These are phyloP conservation scores for Sarcophaga carnaria DNA, from an alignment of 2,888 invertebrate species.

Conservation along the genomic window DNA sequence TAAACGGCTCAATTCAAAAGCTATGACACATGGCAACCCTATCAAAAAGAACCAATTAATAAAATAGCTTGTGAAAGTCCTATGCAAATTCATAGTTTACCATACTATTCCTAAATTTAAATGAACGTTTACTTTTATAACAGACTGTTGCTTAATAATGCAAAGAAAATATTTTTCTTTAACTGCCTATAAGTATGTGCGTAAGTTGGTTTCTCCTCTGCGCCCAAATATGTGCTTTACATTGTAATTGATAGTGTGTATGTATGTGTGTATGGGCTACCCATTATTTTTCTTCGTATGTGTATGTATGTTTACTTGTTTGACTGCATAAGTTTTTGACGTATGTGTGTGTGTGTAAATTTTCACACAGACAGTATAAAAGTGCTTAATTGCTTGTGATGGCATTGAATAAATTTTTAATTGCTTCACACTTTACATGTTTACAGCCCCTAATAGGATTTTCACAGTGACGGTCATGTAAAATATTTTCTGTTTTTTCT, in stretches of 20 bases:
- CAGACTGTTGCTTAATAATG: no score
- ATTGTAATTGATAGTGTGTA: background rate
- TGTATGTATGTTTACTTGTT: background rate
- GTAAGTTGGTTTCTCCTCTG: background rate
- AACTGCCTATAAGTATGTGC: background rate
- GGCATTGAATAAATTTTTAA: slow-evolving; percentile 82
- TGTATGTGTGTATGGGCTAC: no score
- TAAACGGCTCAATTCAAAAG: no score
- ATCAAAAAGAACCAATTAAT: no score
- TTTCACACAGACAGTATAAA: slow-evolving; percentile 73
- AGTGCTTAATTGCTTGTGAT: slow-evolving; percentile 81
- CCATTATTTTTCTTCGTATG: background rate
- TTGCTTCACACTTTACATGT: slow-evolving; percentile 81
- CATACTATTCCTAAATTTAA: no score
- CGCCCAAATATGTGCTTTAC: background rate
- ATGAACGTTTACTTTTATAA: no score
- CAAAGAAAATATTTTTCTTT: background rate
- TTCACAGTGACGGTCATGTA: slow-evolving; percentile 64
- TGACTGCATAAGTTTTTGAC: background rate
- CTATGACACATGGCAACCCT: no score
- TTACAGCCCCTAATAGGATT: slow-evolving; percentile 80
- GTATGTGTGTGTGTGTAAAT: slow-evolving; percentile 9
- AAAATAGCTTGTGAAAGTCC: no score
- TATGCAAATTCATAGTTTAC: no score
- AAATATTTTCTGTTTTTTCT: background rate